These are phyloP conservation scores for Ashinkailepas kermadecensis DNA, from an alignment of 2,888 invertebrate genomes.

Conservation along the genomic window DNA sequence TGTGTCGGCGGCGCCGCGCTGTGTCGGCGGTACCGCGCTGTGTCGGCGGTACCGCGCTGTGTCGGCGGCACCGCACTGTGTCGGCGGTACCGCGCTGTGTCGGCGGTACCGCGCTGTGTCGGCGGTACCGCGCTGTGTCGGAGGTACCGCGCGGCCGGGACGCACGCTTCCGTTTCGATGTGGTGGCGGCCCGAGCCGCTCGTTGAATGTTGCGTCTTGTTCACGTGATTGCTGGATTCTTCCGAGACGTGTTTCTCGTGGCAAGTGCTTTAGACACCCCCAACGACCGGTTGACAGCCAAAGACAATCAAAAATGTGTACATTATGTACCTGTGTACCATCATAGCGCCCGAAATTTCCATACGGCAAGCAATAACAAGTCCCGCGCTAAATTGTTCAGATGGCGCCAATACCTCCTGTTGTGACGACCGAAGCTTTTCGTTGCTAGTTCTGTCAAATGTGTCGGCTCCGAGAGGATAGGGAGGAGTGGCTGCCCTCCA, in stretches of 20 bases:
- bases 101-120: too few species aligned
- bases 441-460: neutral
- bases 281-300: neutral
- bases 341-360: neutral
- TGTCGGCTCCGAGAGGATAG: neutral
- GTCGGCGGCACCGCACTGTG: too few species aligned
- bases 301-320: neutral
- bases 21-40: too few species aligned
- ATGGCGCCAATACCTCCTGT: constrained; percentile 3
- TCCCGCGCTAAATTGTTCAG: neutral
- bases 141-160: neutral
- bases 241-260: neutral
- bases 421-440: neutral
- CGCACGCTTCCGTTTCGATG: neutral
- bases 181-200: neutral
- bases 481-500: constrained; percentile 3
- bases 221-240: neutral
- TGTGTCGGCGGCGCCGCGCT: neutral
- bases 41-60: too few species aligned
- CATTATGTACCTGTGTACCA: neutral
- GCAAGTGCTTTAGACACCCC: neutral
- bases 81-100: too few species aligned
- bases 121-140: too few species aligned
- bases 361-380: neutral
- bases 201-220: neutral